Evolutionary conservation across 64 coral and sea anemone species (phyloP).

Genomic region (Acropora tenuis): DNA sequence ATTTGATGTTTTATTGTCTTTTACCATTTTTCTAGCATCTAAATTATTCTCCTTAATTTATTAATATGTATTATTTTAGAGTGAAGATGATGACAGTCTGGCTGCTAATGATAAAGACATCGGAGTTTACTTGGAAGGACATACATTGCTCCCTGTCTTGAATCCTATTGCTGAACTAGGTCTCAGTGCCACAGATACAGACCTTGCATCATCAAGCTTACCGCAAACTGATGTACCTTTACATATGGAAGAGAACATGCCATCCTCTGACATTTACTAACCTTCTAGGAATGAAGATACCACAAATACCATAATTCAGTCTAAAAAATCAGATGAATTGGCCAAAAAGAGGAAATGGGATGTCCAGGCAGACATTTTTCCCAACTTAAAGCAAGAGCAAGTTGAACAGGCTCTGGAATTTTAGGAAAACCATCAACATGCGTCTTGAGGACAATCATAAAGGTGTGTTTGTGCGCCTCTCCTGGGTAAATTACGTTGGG

Average conservation of each 20-base stretch:
- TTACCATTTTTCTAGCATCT: neutral
- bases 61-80: neutral
- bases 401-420: slow-evolving; percentile 28
- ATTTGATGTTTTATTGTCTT: slow-evolving; percentile 5
- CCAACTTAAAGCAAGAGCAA: slow-evolving; percentile 24
- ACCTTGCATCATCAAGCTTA: neutral
- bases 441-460: slow-evolving; percentile 31
- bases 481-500: slow-evolving; percentile 20
- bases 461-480: slow-evolving; percentile 15
- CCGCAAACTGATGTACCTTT: too few relatives aligned
- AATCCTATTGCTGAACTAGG: slow-evolving; percentile 26
- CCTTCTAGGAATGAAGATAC: slow-evolving; percentile 28
- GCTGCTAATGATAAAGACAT: neutral
- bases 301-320: slow-evolving; percentile 27
- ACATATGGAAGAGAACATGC: neutral
- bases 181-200: slow-evolving; percentile 8
- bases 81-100: slow-evolving; percentile 2
- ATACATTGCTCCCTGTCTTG: slow-evolving; percentile 4
- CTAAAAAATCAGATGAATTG: neutral
- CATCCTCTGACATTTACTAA: slow-evolving; percentile 24
- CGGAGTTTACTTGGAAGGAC: slow-evolving; percentile 1
- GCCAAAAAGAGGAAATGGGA: neutral
- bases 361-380: neutral
- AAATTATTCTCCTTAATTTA: neutral
- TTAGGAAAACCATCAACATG: slow-evolving; percentile 18